A percentile compares a stretch with the other conserved stretches of the same genome.
Evolutionary conservation across 1,140 invertebrate genomes (phyloP).

Genomic region (Drosophila pseudoananassae): DNA sequence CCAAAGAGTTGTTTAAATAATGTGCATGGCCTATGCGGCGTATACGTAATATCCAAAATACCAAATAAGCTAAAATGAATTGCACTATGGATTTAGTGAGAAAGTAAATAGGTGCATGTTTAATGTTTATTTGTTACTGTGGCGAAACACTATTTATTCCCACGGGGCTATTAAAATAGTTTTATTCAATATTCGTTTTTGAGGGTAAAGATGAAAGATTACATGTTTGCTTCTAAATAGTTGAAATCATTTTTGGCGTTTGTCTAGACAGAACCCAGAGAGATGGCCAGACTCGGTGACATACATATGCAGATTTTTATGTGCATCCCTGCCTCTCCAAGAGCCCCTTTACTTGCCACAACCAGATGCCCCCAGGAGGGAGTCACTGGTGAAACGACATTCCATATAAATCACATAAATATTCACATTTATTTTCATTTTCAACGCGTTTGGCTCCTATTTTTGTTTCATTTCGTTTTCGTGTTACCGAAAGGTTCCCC

Average conservation of each 20-base stretch:
- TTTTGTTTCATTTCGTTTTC: conserved; percentile 57
- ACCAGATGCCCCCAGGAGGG: neutral
- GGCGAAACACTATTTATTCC: conserved; percentile 20
- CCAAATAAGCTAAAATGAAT: conserved; percentile 39
- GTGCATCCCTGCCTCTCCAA: neutral
- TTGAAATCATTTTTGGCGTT: neutral
- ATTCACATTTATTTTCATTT: conserved; percentile 70
- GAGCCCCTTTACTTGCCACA: neutral
- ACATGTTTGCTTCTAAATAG: neutral
- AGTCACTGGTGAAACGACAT: conserved; percentile 35
- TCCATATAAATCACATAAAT: conserved; percentile 70
- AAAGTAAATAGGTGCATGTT: conserved; percentile 41
- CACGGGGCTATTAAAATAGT: conserved; percentile 3
- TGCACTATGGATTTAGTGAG: conserved; percentile 30
- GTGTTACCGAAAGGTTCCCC: conserved; percentile 20
- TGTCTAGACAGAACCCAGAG: conserved; percentile 32
- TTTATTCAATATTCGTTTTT: neutral
- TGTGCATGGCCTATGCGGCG: conserved; percentile 34
- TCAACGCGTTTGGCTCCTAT: conserved; percentile 54
- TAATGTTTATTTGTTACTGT: conserved; percentile 20
- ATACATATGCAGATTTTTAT: conserved; percentile 20
- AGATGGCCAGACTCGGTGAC: conserved; percentile 6
- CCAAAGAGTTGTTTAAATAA: conserved; percentile 44
- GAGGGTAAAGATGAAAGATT: neutral
- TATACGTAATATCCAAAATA: conserved; percentile 35